Percentiles rank a stretch among this genome's conserved stretches.
These are phyloP conservation scores for Venturia canescens DNA, from an alignment of 1,140 invertebrate species.

Conservation along the genomic window DNA sequence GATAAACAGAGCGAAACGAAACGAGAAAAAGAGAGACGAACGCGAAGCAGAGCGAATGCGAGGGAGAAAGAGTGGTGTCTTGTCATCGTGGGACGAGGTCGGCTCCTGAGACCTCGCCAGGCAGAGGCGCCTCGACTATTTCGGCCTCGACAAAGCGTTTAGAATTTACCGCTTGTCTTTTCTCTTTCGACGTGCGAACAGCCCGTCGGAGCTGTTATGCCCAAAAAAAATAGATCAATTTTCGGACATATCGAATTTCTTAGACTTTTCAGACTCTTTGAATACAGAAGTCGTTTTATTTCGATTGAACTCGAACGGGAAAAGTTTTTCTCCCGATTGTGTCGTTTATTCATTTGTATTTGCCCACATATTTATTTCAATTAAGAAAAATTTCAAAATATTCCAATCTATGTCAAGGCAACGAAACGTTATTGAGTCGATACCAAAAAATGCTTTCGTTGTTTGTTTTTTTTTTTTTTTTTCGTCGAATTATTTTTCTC, in stretches of 20 bases:
- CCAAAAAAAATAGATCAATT: conserved; percentile 60
- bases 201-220: background rate
- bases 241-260: conserved; percentile 62
- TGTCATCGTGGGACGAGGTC: conserved; percentile 15
- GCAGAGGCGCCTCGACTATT: background rate
- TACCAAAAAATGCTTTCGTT: too few relatives aligned
- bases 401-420: too few relatives aligned
- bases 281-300: background rate
- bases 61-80: conserved; percentile 1
- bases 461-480: too few relatives aligned
- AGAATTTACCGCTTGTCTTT: background rate
- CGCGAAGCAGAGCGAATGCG: background rate
- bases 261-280: too few relatives aligned
- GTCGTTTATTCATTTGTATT: too few relatives aligned
- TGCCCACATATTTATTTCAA: too few relatives aligned
- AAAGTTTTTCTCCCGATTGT: too few relatives aligned
- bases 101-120: background rate
- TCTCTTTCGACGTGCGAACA: background rate
- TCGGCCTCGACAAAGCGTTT: conserved; percentile 11
- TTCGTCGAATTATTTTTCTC: too few relatives aligned
- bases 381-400: too few relatives aligned
- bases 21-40: background rate
- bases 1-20: background rate
- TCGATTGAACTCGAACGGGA: background rate
- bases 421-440: too few relatives aligned